phyloP scores from a whole-genome alignment of 2,797 vertebrate genomes.

The Sphenodon punctatus region DNA sequence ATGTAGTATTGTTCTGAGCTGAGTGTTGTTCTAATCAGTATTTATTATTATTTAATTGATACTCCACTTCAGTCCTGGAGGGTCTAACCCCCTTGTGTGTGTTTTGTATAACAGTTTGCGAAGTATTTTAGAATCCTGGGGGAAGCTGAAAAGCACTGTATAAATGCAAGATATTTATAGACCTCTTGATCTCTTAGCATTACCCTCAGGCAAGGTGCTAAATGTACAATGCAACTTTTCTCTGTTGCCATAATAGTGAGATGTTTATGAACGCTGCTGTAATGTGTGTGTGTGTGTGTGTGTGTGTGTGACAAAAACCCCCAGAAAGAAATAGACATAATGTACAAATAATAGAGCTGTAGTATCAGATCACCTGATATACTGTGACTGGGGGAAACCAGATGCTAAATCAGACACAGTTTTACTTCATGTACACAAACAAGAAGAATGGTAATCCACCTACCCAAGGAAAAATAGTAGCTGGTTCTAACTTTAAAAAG shows the following conservation, averaged over 20 bases:
- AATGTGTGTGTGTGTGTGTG: too few relatives aligned
- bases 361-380: background rate
- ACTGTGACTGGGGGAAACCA: too few relatives aligned
- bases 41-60: too few relatives aligned
- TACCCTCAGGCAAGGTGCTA: background rate
- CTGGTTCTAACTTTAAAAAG: too few relatives aligned
- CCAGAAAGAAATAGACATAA: background rate
- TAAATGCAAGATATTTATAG: constrained; percentile 2
- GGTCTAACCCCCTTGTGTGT: background rate
- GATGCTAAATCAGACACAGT: too few relatives aligned
- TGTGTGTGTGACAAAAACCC: background rate
- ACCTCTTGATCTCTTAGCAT: background rate
- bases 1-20: background rate
- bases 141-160: background rate
- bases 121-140: background rate
- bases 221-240: background rate
- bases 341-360: background rate
- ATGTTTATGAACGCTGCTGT: too few relatives aligned
- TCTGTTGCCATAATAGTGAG: background rate
- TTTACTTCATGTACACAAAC: too few relatives aligned
- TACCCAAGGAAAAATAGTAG: too few relatives aligned
- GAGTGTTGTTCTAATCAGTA: too few relatives aligned
- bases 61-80: background rate
- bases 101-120: background rate
- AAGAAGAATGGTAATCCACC: too few relatives aligned